phyloP scores from a whole-genome alignment of 2,888 invertebrate genomes.

The Platerodrilus igneus region DNA sequence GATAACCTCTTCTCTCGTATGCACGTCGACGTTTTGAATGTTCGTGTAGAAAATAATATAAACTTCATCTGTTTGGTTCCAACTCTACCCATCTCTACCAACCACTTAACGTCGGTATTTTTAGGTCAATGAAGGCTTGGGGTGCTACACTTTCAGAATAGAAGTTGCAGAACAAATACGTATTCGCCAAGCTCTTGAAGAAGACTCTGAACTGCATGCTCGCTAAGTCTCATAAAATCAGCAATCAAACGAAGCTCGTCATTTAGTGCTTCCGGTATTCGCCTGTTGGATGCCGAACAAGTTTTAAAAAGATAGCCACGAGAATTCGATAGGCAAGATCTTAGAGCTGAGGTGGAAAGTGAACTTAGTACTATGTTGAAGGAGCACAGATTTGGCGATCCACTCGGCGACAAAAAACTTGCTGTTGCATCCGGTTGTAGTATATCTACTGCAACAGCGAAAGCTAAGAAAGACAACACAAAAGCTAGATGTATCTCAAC shows the following conservation, averaged over 20 bases:
- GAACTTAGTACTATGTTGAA: slow-evolving; percentile 6
- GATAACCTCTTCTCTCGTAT: slow-evolving; percentile 16
- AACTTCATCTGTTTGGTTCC: slow-evolving; percentile 10
- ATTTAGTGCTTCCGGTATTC: slow-evolving; percentile 11
- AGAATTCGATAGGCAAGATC: slow-evolving; percentile 1
- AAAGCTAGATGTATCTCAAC: no score
- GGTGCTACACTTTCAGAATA: slow-evolving; percentile 5
- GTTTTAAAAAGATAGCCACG: slow-evolving; percentile 9
- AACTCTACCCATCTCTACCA: slow-evolving; percentile 12
- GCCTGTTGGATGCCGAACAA: slow-evolving; percentile 6
- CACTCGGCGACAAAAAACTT: no score
- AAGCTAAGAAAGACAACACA: no score
- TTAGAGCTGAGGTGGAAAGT: slow-evolving; percentile 4
- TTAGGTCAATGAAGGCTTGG: slow-evolving; percentile 15
- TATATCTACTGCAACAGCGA: no score
- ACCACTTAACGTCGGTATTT: slow-evolving; percentile 12
- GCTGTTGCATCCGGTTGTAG: no score
- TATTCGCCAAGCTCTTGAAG: slow-evolving; percentile 8
- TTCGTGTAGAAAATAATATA: slow-evolving; percentile 15
- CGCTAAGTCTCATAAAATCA: not conserved
- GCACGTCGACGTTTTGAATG: slow-evolving; percentile 5
- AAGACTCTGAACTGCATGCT: slow-evolving; percentile 9
- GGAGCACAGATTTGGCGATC: no score
- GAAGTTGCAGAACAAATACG: no score
- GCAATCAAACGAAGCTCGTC: slow-evolving; percentile 10